These are phyloP conservation scores for Leistus spinibarbis DNA, from an alignment of 2,888 invertebrate genomes.

Conservation along the genomic window DNA sequence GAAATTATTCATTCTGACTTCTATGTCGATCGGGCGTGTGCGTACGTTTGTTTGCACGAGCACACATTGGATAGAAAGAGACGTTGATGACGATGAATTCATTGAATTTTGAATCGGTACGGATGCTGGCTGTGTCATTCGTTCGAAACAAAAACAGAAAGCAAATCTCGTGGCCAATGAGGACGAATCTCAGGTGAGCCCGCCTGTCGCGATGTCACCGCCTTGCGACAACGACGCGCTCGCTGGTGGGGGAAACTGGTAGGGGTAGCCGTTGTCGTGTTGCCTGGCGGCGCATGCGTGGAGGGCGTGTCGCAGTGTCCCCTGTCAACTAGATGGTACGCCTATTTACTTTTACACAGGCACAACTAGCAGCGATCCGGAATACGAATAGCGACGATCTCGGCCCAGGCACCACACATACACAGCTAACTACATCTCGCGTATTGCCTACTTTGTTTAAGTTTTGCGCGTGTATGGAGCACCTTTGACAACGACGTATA, in stretches of 20 bases:
- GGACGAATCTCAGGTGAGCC: conserved; percentile 36
- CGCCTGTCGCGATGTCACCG: conserved; percentile 56
- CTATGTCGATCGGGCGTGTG: neutral
- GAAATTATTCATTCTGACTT: conserved; percentile 27
- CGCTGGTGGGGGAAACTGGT: conserved; percentile 19
- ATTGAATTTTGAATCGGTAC: neutral
- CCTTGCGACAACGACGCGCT: conserved; percentile 27
- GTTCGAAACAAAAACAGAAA: conserved; percentile 7
- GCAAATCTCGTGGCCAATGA: conserved; percentile 23
- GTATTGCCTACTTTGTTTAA: neutral
- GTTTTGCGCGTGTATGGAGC: neutral
- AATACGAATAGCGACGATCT: neutral
- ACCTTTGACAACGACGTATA: neutral
- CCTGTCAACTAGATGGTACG: conserved; percentile 33
- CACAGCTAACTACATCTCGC: neutral
- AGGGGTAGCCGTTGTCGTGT: conserved; percentile 29
- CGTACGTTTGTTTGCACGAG: neutral
- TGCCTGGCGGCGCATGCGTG: conserved; percentile 33
- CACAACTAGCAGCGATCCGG: neutral
- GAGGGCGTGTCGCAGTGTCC: conserved; percentile 39
- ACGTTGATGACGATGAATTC: neutral
- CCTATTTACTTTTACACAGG: conserved; percentile 14
- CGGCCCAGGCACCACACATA: too few relatives aligned
- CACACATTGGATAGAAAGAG: neutral
- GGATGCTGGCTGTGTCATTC: conserved; percentile 35